Percentiles rank a stretch among this genome's conserved stretches.
These are phyloP conservation scores for Chrosomus eos DNA, from an alignment of 2,797 vertebrate genomes.

Conservation along the genomic window DNA sequence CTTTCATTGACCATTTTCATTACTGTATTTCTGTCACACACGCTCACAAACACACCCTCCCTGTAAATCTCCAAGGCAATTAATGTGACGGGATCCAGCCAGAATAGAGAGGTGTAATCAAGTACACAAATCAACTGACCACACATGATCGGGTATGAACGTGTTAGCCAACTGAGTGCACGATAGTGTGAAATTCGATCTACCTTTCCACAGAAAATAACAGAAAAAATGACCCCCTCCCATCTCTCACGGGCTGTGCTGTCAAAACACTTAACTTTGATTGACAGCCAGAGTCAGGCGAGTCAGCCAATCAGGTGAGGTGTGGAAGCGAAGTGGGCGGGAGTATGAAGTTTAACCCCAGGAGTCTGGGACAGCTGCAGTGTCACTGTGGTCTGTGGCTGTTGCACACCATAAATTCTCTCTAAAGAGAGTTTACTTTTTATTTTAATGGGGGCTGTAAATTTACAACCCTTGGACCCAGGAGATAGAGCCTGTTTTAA, in stretches of 20 bases:
- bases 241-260: conserved; percentile 55
- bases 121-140: conserved; percentile 60
- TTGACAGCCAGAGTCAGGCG: conserved; percentile 61
- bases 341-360: conserved; percentile 68
- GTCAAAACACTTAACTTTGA: conserved; percentile 67
- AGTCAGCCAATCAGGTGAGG: conserved; percentile 65
- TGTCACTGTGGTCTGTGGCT: conserved; percentile 66
- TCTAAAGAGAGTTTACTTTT: conserved; percentile 80
- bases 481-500: conserved; percentile 68
- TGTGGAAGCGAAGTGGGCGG: conserved; percentile 59
- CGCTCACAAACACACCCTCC: conserved; percentile 17
- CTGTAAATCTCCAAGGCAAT: conserved; percentile 52
- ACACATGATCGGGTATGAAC: conserved; percentile 27
- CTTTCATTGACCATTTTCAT: conserved; percentile 41
- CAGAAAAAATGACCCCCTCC: conserved; percentile 13
- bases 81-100: conserved; percentile 24
- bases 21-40: conserved; percentile 27
- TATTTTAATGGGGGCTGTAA: conserved; percentile 80
- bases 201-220: conserved; percentile 21
- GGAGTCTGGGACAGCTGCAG: conserved; percentile 72
- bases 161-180: conserved; percentile 43
- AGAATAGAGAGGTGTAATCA: conserved; percentile 57
- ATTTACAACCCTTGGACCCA: conserved; percentile 68
- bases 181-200: conserved; percentile 60
- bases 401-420: conserved; percentile 77